Base-by-base conservation (phyloP, 2,797 vertebrate genomes). In the Ptychadena robeensis region DNA sequence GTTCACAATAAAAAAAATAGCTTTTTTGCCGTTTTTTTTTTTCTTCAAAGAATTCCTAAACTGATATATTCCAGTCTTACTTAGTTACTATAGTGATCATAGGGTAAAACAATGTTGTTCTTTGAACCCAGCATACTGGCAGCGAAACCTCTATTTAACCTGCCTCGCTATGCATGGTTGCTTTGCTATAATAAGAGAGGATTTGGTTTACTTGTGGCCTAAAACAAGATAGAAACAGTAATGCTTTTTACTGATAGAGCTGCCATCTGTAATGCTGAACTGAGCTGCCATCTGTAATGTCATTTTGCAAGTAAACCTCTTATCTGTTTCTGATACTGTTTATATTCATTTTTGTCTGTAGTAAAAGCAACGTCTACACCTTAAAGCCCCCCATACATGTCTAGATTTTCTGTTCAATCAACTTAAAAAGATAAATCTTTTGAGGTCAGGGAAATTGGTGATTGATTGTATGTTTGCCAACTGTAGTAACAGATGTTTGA, bases 151-250 rank as follows among this genome's bases (percentile, higher is more conserved):
- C 34, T 66, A 53, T 66, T 81, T 66, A 44, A 28, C 66, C 59
- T 25, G 6, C 61, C 65, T 12, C 30, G 64, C 34, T 44, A 68
- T 75, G 65, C 48, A 30, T 31, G 30, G 72, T 69, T 75, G 72
- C 63, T 69, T 82, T 44, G n/a, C 35, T 61, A 67, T 37, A 67
- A 40, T 61, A 69, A 69, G 40, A 31, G 18, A 48, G 64, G 65
- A 77, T 69, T 73, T 75, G 72, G 48, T 82, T 82, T 61, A 68
- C n/a, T 57, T 82, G 9, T 12, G 64, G 59, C 53, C 22, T 3
- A 40, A 32, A n/a, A 38, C 48, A 40, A 75, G 31, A 61, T 76
- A 82, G 44, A 59, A 25, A 70, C 35, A 64, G 25, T 35, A 57
- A 71, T 80, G 57, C 31, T 38, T 61, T 79, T 61, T 70, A 73